These are phyloP conservation scores for Nasonia longicornis DNA, from an alignment of 1,140 invertebrate species.

Conservation along the genomic window DNA sequence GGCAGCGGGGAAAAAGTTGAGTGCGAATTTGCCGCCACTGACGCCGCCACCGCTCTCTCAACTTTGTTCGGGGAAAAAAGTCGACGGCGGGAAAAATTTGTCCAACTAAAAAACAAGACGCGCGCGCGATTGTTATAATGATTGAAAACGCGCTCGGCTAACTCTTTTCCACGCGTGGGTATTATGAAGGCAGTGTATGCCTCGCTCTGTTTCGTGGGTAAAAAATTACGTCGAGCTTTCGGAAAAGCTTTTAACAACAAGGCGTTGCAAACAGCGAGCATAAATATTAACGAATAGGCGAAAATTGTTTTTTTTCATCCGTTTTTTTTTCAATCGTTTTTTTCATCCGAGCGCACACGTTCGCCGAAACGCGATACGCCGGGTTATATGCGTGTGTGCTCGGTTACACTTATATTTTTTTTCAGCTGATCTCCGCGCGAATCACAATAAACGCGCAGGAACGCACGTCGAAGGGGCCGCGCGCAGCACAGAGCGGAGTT, in stretches of 20 bases:
- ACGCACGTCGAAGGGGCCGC: background rate
- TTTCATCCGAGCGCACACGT: no score
- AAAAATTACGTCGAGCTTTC: no score
- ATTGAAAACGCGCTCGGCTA: background rate
- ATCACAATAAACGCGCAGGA: constrained; percentile 1
- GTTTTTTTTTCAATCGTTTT: no score
- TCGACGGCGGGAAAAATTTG: background rate
- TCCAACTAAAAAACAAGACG: background rate
- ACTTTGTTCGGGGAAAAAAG: background rate
- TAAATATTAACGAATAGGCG: background rate
- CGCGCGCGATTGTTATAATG: background rate
- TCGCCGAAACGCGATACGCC: background rate
- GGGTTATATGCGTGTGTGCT: no score
- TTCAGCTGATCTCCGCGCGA: background rate
- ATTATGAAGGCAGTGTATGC: no score
- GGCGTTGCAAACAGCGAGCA: background rate
- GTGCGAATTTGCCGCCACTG: background rate
- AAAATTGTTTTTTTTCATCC: no score
- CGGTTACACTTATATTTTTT: constrained; percentile 9
- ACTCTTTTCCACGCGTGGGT: background rate
- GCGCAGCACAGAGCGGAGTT: background rate
- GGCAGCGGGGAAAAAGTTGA: background rate
- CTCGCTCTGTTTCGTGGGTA: no score
- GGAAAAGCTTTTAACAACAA: no score
- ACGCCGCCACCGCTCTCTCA: background rate